Percentiles rank a stretch among this genome's conserved stretches.
Conservation (phyloP, 1,140 invertebrate genomes). For the Parapsyche elsis region DNA sequence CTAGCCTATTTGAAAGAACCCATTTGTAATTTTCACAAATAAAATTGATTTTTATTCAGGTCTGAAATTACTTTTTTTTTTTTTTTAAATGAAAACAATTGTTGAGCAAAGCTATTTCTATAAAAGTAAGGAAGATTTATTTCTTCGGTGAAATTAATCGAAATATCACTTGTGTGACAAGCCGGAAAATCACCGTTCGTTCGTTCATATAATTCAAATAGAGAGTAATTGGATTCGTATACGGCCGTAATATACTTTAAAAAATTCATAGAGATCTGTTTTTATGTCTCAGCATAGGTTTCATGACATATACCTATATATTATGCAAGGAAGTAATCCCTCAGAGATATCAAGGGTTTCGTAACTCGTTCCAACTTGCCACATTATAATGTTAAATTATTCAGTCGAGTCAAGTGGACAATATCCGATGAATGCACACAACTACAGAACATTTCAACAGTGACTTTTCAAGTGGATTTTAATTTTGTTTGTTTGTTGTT, state of each 20-base stretch:
- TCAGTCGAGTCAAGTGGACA: conserved; percentile 11
- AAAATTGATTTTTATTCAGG: no score
- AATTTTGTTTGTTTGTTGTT: no score
- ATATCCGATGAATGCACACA: background rate
- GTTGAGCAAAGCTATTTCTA: background rate
- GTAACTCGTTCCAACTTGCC: conserved; percentile 13
- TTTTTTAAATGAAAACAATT: background rate
- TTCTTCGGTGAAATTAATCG: conserved; percentile 8
- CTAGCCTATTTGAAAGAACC: no score
- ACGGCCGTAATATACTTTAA: no score
- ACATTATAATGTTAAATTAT: conserved; percentile 22
- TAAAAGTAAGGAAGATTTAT: background rate
- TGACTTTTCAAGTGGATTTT: no score
- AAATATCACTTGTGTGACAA: conserved; percentile 20
- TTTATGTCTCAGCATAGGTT: no score
- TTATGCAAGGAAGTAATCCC: conserved; percentile 1
- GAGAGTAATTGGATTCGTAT: conserved; percentile 9
- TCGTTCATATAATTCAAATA: conserved; percentile 12
- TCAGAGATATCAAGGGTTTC: conserved; percentile 18
- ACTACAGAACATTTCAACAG: no score
- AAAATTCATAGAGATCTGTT: no score
- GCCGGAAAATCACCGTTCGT: conserved; percentile 20
- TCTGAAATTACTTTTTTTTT: background rate
- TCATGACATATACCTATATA: no score
- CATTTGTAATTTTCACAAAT: no score